A percentile compares a stretch with the other conserved stretches of the same genome.
Conservation (phyloP, 2,888 invertebrate genomes). For the Aleiodes leptofemur region DNA sequence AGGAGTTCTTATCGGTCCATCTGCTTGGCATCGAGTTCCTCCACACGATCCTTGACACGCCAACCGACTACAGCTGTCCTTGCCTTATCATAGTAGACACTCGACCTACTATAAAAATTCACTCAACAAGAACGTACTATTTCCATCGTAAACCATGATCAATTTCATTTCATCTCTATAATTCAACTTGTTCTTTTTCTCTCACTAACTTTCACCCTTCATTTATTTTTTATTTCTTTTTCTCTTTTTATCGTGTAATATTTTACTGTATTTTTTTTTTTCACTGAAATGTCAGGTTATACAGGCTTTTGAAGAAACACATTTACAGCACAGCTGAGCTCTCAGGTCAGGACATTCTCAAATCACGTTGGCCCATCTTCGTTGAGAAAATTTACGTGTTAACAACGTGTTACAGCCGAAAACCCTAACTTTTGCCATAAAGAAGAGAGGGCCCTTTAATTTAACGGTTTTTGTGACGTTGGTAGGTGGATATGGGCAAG, state of each 20-base stretch:
- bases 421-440: slow-evolving; percentile 54
- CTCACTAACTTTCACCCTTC: not conserved
- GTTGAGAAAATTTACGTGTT: slow-evolving; percentile 51
- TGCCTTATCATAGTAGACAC: slow-evolving; percentile 29
- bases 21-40: slow-evolving; percentile 50
- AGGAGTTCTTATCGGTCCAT: slow-evolving; percentile 50
- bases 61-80: slow-evolving; percentile 29
- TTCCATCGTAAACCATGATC: slow-evolving; percentile 33
- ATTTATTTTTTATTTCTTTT: slow-evolving; percentile 2
- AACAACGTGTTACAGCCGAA: slow-evolving; percentile 51
- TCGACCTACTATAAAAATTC: slow-evolving; percentile 38
- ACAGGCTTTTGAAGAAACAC: not conserved
- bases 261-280: not conserved
- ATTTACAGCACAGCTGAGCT: not conserved
- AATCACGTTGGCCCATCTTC: slow-evolving; percentile 47
- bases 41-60: slow-evolving; percentile 49
- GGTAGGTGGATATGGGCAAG: slow-evolving; percentile 1
- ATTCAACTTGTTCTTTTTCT: slow-evolving; percentile 8
- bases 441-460: slow-evolving; percentile 54
- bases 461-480: slow-evolving; percentile 52
- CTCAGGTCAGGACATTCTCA: slow-evolving; percentile 12
- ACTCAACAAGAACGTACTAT: slow-evolving; percentile 34
- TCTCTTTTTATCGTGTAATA: not conserved
- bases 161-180: slow-evolving; percentile 30
- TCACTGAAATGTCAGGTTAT: not conserved